phyloP scores from a whole-genome alignment of 1,140 invertebrate species.

The Chironomus striatipennis region DNA sequence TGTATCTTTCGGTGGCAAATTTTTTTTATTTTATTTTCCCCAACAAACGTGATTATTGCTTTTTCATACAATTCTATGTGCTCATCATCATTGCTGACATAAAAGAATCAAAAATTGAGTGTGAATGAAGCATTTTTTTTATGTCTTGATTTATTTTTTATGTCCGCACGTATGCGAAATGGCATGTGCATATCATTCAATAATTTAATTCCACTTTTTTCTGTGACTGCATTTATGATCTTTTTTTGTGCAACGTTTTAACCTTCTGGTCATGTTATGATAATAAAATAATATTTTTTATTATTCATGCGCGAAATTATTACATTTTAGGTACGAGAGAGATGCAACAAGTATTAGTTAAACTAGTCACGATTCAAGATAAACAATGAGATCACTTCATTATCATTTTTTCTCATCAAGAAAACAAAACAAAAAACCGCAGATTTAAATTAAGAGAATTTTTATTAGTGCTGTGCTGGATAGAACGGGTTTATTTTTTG shows the following conservation, averaged over 20 bases:
- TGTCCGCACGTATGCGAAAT: neutral
- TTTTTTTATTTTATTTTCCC: neutral
- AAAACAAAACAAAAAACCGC: neutral
- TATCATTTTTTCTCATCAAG: neutral
- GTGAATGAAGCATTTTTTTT: constrained; percentile 1
- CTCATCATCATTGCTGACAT: constrained; percentile 6
- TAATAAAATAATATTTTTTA: too few relatives aligned
- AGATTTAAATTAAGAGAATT: too few relatives aligned
- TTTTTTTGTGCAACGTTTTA: neutral
- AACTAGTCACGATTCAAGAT: neutral
- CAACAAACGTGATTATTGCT: neutral
- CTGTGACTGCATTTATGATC: too few relatives aligned
- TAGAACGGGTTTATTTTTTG: too few relatives aligned
- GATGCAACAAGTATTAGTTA: too few relatives aligned
- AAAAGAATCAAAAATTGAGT: neutral
- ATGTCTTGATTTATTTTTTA: neutral
- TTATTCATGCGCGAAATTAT: too few relatives aligned
- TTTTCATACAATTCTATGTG: neutral
- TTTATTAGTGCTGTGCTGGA: too few relatives aligned
- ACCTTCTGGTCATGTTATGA: neutral
- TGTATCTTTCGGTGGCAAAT: neutral
- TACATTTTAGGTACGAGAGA: too few relatives aligned
- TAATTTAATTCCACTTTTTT: neutral
- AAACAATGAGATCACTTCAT: neutral
- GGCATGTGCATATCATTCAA: neutral